phyloP scores from a whole-genome alignment of 2,113 vertebrate genomes.

The Taurulus bubalis region DNA sequence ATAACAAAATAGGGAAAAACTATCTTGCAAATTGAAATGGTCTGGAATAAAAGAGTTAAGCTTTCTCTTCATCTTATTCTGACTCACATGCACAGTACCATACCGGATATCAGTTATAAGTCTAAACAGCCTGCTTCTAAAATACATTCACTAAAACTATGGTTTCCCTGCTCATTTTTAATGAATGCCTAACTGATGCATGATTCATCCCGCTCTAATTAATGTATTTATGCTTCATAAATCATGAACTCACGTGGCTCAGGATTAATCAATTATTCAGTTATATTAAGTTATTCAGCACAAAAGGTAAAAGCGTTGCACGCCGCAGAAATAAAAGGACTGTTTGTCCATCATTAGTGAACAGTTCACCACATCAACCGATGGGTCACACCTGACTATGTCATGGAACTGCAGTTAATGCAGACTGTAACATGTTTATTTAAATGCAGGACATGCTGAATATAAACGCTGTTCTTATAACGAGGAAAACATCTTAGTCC shows the following conservation, averaged over 20 bases:
- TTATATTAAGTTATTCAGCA: not conserved
- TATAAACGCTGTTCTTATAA: not conserved
- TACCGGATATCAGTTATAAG: too few species aligned
- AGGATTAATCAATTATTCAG: conserved; percentile 25
- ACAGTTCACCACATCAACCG: not conserved
- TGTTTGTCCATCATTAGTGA: conserved; percentile 21
- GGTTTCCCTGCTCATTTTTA: conserved; percentile 1
- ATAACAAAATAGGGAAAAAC: too few species aligned
- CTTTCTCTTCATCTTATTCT: too few species aligned
- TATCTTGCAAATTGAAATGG: too few species aligned
- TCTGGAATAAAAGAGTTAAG: too few species aligned
- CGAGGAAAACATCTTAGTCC: not conserved
- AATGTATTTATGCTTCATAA: conserved; percentile 8
- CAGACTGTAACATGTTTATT: not conserved
- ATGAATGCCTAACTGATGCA: conserved; percentile 34
- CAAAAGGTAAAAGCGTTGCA: conserved; percentile 22
- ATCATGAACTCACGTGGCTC: conserved; percentile 7
- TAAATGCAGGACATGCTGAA: not conserved
- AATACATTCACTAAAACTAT: not conserved
- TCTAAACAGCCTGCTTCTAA: too few species aligned
- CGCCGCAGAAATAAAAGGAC: not conserved
- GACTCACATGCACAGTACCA: too few species aligned
- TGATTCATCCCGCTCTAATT: conserved; percentile 2
- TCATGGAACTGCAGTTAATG: not conserved
- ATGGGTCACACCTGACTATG: not conserved